Base-by-base conservation (phyloP, 2,797 vertebrate species). In the Anguilla obscura region DNA sequence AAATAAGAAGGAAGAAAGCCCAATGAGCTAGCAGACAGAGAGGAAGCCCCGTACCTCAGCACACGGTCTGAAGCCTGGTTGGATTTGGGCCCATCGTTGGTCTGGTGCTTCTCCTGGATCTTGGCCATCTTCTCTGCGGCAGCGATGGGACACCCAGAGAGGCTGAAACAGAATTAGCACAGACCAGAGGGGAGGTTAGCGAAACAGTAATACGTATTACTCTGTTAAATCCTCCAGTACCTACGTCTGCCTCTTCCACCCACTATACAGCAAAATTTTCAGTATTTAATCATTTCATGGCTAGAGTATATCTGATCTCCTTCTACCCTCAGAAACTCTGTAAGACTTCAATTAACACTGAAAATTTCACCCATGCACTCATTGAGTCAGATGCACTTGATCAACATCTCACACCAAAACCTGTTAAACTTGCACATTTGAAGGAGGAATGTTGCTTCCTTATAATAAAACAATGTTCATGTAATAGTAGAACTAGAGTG, bases 41-140 rank as follows among this genome's bases (percentile, higher is more conserved):
- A 82, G 79, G 79, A 50, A 48, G 24, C 48, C 33, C 52, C 2
- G 92, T 98, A 99, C 98, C 98, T 99, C 95, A 99, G 97, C 93
- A 99, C 98, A 7, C 98, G 97, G 93, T 99, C 98, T 86, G 98
- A 99, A 45, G 97, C 97, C 95, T 99, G 98, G 95, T 95, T 99
- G 94, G 97, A 97, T 95, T 98, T 99, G 93, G 96, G 95, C 92
- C 93, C 96, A 30, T 99, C 98, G 58, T 95, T 96, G 91, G 95
- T 91, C 93, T 97, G 97, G 94, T 96, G 98, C 92, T 99, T 99
- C 94, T 99, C 98, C 87, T 99, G 98, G 93, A 98, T 98, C 94
- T 99, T 99, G 76, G 98, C 97, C 95, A 99, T 95, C 95, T 99
- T 99, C 93, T 99, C 98, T 88, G 98, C 98, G 1, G 98, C 98